Percentiles rank a stretch among this genome's conserved stretches.
These are phyloP conservation scores for Thymallus thymallus DNA, from an alignment of 2,113 vertebrate species.

Conservation along the genomic window DNA sequence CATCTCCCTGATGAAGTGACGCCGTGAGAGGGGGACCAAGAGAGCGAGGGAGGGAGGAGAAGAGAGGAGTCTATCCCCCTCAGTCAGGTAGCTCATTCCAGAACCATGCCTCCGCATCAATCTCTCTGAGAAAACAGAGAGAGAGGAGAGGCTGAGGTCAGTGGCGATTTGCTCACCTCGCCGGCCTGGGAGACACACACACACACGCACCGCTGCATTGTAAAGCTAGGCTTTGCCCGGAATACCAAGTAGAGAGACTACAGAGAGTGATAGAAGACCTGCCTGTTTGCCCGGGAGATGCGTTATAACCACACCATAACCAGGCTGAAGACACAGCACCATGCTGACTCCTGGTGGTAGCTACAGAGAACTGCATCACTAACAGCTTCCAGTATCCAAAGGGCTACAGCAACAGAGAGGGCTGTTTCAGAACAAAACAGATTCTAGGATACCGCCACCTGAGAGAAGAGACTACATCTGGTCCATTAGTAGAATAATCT, in stretches of 20 bases:
- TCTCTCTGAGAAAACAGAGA: too few species aligned
- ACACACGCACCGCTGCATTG: constrained; percentile 34
- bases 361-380: not conserved
- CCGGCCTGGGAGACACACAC: not conserved
- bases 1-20: constrained; percentile 52
- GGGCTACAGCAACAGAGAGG: constrained; percentile 5
- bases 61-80: not conserved
- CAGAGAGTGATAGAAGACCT: not conserved
- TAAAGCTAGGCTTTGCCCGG: constrained; percentile 31
- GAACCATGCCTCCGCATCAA: not conserved
- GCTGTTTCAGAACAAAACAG: constrained; percentile 51
- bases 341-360: constrained; percentile 62
- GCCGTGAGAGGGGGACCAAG: constrained; percentile 9
- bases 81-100: not conserved
- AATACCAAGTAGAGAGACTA: constrained; percentile 47
- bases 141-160: not conserved
- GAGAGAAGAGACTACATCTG: constrained; percentile 35
- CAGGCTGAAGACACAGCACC: constrained; percentile 2
- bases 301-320: not conserved
- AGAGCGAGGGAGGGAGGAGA: constrained; percentile 10
- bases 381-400: not conserved
- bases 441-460: constrained; percentile 27
- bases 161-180: constrained; percentile 35
- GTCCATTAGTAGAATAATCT: constrained; percentile 13
- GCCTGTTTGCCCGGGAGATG: not conserved